phyloP scores from a whole-genome alignment of 2,113 vertebrate genomes.

The Labrus mixtus region DNA sequence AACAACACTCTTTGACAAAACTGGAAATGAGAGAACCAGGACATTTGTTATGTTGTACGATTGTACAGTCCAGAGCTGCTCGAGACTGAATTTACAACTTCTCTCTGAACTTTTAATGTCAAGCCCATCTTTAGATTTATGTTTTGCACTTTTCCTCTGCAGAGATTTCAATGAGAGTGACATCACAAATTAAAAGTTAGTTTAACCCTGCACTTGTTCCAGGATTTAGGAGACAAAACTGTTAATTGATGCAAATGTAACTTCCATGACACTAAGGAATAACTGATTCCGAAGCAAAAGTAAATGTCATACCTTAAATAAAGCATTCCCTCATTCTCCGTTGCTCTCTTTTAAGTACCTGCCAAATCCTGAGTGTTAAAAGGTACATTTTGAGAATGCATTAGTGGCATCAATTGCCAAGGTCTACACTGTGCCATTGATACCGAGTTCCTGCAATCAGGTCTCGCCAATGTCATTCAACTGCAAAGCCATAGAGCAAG shows the following conservation, averaged over 20 bases:
- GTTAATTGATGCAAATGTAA: conserved; percentile 36
- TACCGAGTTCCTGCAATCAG: background rate
- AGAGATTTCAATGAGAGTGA: conserved; percentile 50
- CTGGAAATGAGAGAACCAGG: conserved; percentile 56
- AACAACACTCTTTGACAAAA: conserved; percentile 44
- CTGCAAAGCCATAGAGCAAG: conserved; percentile 1
- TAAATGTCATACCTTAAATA: conserved; percentile 25
- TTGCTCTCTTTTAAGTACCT: conserved; percentile 13
- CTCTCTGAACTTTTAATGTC: conserved; percentile 63
- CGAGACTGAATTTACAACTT: conserved; percentile 63
- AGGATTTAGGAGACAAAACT: conserved; percentile 1
- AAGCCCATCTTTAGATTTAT: conserved; percentile 60
- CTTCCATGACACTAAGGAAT: conserved; percentile 27
- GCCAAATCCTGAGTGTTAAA: background rate
- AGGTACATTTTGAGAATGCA: background rate
- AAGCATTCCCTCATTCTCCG: background rate
- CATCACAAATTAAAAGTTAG: conserved; percentile 58
- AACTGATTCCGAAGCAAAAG: conserved; percentile 25
- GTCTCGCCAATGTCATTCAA: background rate
- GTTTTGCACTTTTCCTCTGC: conserved; percentile 37
- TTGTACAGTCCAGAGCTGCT: conserved; percentile 54
- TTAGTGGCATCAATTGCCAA: background rate
- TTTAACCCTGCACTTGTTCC: conserved; percentile 3
- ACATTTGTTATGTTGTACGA: conserved; percentile 67
- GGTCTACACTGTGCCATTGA: background rate